Evolutionary conservation across 2,113 vertebrate species (phyloP).

Genomic region (chimpanzee (Pan troglodytes)): NHGRI_mPanTro3-v2.1_pri NC_072398.2:217668501-217669000

Average conservation of each 20-base stretch:
- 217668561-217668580: neutral
- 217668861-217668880: neutral
- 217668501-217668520: neutral
- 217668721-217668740: slow-evolving; percentile 5
- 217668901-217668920: neutral
- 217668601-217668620: neutral
- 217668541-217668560: neutral
- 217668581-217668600: neutral
- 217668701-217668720: neutral
- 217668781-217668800: neutral
- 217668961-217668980: too few species aligned
- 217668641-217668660: neutral
- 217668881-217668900: neutral
- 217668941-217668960: too few species aligned
- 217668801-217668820: neutral
- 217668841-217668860: neutral
- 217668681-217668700: neutral
- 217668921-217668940: neutral
- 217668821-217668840: neutral
- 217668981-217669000: too few species aligned
- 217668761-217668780: neutral
- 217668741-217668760: neutral
- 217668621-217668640: neutral
- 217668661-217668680: slow-evolving; percentile 25
- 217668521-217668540: neutral